Percentiles rank a stretch among this genome's conserved stretches.
phyloP scores from a whole-genome alignment of 2,113 vertebrate species.

The Myotis brandtii region DNA sequence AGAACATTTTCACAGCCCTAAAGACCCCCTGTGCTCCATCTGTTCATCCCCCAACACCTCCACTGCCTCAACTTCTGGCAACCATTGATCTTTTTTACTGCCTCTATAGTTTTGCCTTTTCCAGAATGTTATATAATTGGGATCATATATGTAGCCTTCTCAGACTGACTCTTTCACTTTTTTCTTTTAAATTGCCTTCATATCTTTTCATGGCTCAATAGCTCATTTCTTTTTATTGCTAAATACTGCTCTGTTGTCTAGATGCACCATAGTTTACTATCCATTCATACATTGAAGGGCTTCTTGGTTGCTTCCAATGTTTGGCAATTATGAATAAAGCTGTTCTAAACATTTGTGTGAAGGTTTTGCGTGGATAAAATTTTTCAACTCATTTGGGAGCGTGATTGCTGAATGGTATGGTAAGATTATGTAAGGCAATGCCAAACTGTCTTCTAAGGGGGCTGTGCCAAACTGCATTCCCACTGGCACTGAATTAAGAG shows the following conservation, averaged over 20 bases:
- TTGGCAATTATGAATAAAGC: conserved; percentile 1
- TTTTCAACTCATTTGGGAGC: background rate
- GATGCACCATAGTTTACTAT: background rate
- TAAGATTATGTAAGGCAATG: background rate
- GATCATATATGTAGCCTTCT: background rate
- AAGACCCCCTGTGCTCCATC: background rate
- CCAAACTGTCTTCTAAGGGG: background rate
- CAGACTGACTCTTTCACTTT: background rate
- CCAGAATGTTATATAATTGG: background rate
- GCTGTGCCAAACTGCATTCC: background rate
- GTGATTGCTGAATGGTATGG: background rate
- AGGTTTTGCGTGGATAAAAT: background rate
- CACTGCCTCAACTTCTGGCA: background rate
- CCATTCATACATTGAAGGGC: background rate
- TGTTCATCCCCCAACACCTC: background rate
- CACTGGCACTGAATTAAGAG: background rate
- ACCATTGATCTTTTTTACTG: background rate
- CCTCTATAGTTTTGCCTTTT: background rate
- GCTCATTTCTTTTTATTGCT: background rate
- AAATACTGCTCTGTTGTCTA: background rate
- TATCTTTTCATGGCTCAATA: background rate
- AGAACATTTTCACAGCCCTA: background rate
- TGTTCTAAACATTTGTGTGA: background rate
- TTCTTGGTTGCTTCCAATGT: background rate
- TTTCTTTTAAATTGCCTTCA: background rate